Base-by-base conservation (phyloP, 2,888 invertebrate species). In the Liposcelis brunnea region DNA sequence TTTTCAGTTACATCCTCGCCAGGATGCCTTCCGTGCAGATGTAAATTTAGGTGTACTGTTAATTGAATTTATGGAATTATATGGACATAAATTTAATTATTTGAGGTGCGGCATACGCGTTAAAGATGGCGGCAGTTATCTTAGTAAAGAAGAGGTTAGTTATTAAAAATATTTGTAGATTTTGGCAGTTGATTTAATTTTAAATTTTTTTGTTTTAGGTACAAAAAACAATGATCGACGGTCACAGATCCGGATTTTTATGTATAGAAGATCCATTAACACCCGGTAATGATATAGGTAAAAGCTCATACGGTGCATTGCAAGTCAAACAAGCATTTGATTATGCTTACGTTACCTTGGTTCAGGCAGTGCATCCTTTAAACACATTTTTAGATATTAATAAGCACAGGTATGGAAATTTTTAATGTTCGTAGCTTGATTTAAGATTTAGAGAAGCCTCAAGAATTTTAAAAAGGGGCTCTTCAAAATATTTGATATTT, bases 241-340 rank as follows among this genome's bases (percentile, higher is more conserved):
- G 93, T 1, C 89, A 93, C 65, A 72, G 93, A 42, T 90, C 90
- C 16, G 91, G 94, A 51, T 68, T 95, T 59, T 69, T 98, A 51
- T 95, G 94, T 61, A 95, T 98, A 55, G 95, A 97, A 68, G 98
- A 98, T 70, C 98, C 98, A 16, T 72, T 98, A 36, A 87, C 89
- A 50, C 77, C 90, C 12, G 91, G 84, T 52, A 98, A 98, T 65
- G 97, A 97, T 64, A 95, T 98, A 61, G 97, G 97, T 7, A 78
- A 94, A 55, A 93, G 93, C 62, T 94, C 94, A 58, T 95, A 94
- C 65, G 91, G 91, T 48, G 87, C 87, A 51, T 68, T 94, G 55
- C 81, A 84, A 60, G 84, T 85, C 14, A 84, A 85, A 62, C 81
- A 86, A 67, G 91, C 95, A 49, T 98, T 97, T 69, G 93, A 93